Percentiles rank a stretch among this genome's conserved stretches.
phyloP scores from a whole-genome alignment of 2,888 invertebrate genomes.

The Tuta absoluta region DNA sequence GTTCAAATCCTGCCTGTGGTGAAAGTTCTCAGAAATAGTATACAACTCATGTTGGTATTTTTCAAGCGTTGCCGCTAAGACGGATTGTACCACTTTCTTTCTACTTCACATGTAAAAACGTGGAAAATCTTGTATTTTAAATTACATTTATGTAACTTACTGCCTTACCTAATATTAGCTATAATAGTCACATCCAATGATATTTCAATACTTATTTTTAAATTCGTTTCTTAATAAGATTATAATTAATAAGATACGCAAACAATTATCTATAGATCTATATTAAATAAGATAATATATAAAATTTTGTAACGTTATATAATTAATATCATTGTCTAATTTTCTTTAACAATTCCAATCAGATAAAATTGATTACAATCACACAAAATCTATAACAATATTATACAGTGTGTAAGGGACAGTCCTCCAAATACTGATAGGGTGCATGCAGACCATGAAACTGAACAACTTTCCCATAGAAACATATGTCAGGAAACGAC shows the following conservation, averaged over 20 bases:
- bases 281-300: not conserved
- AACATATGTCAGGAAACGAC: no score
- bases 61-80: no score
- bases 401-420: no score
- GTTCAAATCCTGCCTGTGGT: no score
- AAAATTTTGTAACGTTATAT: not conserved
- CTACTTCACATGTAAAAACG: slow-evolving; percentile 10
- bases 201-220: slow-evolving; percentile 23
- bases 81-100: not conserved
- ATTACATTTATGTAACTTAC: slow-evolving; percentile 19
- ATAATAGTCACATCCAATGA: slow-evolving; percentile 65
- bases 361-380: not conserved
- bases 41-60: no score
- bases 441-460: no score
- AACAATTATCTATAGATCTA: not conserved
- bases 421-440: no score
- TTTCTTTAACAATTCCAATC: not conserved
- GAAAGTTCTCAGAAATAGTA: no score
- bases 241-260: not conserved
- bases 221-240: not conserved
- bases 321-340: not conserved
- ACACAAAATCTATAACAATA: not conserved
- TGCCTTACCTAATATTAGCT: slow-evolving; percentile 32
- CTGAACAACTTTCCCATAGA: no score
- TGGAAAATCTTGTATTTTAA: slow-evolving; percentile 26